Evolutionary conservation across 2,888 invertebrate species (phyloP), one percentile per base, ranked within the genome.

Genomic region (Euproctis similis): DNA sequence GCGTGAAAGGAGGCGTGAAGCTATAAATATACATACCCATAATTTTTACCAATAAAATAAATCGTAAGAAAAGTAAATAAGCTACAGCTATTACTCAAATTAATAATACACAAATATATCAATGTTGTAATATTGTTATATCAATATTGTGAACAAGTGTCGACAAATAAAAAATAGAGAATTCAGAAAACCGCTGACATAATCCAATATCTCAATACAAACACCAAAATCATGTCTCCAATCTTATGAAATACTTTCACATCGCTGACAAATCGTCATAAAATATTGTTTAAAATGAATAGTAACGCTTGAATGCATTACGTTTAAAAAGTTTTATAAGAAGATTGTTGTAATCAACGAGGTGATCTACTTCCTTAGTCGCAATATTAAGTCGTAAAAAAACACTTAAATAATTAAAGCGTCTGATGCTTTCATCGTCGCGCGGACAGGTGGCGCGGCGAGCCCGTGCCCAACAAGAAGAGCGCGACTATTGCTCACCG

Each of bases 301-400:
- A n/a, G 58, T 53, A 56, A 66, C 72, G 76, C 66, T 74, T 45
- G 61, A 59, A 39, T 61, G 69, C 44, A 51, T 61, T 53, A 45
- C 54, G 55, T 52, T 64, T 54, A 75, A 80, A 77, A 78, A 76
- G 63, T 60, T 54, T 54, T 58, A 66, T 68, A 78, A 80, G 80
- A 80, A 77, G 62, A 70, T 61, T 71, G 54, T 72, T 67, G 73
- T 77, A 76, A 76, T 76, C 73, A 74, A 71, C 66, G 64, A 70
- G 67, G 70, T 77, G 78, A 77, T 76, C 78, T 69, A 78, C 65
- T 78, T 78, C 73, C 70, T 64, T 69, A 65, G 61, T 75, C 64
- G 71, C 72, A 66, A 76, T 77, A 76, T 77, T 73, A 72, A 76
- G 71, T 71, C 49, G 58, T 53, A 63, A 59, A 78, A 76, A 80